phyloP scores from a whole-genome alignment of 2,888 invertebrate species.

The Drosophila stalkeri region DNA sequence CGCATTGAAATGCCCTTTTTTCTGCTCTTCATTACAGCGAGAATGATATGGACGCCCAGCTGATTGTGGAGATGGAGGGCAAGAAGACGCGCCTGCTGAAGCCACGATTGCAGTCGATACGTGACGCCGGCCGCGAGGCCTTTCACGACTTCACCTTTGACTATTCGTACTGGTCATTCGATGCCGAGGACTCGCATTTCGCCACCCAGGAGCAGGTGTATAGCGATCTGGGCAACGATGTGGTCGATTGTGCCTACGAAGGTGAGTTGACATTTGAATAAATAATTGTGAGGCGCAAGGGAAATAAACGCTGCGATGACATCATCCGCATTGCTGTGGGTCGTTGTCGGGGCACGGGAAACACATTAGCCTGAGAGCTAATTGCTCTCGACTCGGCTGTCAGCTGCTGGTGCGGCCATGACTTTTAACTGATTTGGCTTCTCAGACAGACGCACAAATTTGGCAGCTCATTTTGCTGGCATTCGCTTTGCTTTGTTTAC shows the following conservation, averaged over 20 bases:
- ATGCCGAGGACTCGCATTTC: slow-evolving; percentile 89
- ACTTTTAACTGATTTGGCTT: slow-evolving; percentile 30
- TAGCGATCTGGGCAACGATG: slow-evolving; percentile 90
- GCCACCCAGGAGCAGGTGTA: slow-evolving; percentile 93
- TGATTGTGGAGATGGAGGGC: slow-evolving; percentile 94
- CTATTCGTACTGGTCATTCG: slow-evolving; percentile 95
- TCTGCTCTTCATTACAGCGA: slow-evolving; percentile 87
- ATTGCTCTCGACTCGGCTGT: slow-evolving; percentile 17
- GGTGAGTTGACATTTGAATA: slow-evolving; percentile 82
- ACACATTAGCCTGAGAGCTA: slow-evolving; percentile 15
- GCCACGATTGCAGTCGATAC: slow-evolving; percentile 86
- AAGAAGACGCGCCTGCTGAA: slow-evolving; percentile 92
- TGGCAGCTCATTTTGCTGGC: slow-evolving; percentile 41
- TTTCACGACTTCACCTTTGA: slow-evolving; percentile 95
- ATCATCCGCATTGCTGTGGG: slow-evolving; percentile 31
- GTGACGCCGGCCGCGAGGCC: slow-evolving; percentile 86
- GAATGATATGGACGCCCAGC: slow-evolving; percentile 92
- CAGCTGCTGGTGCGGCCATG: slow-evolving; percentile 25
- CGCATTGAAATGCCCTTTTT: slow-evolving; percentile 13
- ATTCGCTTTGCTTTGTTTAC: slow-evolving; percentile 59
- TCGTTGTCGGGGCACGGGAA: slow-evolving; percentile 24
- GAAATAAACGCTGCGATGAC: slow-evolving; percentile 22
- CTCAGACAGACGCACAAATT: slow-evolving; percentile 15
- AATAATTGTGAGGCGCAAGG: not conserved
- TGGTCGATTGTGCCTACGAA: slow-evolving; percentile 90